Conservation (phyloP, 2,113 vertebrate genomes). For the Centrocercus urophasianus region DNA sequence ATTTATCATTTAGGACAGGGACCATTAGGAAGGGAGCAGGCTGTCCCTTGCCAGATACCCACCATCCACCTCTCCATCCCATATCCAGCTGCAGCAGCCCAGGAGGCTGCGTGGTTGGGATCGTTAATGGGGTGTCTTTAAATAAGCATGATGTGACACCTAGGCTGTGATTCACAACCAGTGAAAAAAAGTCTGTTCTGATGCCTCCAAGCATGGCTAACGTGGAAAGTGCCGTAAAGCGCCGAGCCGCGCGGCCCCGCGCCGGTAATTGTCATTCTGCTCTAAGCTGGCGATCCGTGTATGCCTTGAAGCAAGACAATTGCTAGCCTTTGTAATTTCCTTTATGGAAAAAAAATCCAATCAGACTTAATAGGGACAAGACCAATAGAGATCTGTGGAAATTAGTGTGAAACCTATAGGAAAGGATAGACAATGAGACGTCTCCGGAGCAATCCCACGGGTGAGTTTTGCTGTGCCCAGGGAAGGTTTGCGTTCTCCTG, state of each 20-base stretch:
- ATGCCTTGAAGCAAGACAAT: not conserved
- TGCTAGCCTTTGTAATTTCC: not conserved
- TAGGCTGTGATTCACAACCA: not conserved
- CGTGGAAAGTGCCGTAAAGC: not conserved
- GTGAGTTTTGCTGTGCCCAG: not conserved
- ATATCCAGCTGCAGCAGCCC: not conserved
- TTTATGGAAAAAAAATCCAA: not conserved
- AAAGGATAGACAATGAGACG: not conserved
- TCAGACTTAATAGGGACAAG: not conserved
- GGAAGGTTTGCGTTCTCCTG: not conserved
- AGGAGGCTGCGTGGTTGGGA: not conserved
- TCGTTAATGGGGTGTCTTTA: not conserved
- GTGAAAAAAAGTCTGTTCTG: not conserved
- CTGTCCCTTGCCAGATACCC: not conserved
- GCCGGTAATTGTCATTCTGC: not conserved
- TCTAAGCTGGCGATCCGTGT: fast-evolving
- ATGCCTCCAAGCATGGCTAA: not conserved
- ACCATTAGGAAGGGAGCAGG: not conserved
- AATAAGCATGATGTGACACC: not conserved
- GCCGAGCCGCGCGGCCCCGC: fast-evolving
- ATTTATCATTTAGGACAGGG: not conserved
- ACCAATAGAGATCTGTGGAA: not conserved
- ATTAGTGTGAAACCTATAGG: not conserved
- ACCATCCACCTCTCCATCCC: not conserved
- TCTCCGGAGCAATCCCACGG: not conserved